Evolutionary conservation across 2,888 invertebrate genomes (phyloP).

Genomic region (Sericinus montela): DNA sequence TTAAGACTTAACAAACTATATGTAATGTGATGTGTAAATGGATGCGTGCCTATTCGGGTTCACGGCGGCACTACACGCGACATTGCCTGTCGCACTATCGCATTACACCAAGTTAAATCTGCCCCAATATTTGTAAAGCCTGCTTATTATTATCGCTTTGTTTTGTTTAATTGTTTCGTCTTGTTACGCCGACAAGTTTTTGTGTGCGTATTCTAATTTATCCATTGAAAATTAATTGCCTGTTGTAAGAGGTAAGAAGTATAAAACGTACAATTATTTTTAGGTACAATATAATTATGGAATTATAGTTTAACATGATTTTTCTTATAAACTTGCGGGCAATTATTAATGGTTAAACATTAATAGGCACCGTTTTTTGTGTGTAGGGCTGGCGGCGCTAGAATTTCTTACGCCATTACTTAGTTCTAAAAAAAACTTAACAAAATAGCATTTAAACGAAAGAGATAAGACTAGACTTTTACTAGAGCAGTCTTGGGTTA

Average conservation of each 20-base stretch:
- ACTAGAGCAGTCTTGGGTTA: no score
- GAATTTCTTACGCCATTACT: no score
- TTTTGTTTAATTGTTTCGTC: constrained; percentile 66
- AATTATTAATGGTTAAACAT: no score
- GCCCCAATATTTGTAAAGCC: constrained; percentile 72
- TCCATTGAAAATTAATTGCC: constrained; percentile 38
- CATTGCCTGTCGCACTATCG: constrained; percentile 68
- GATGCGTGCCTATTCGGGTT: constrained; percentile 37
- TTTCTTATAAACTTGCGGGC: no score
- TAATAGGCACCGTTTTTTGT: no score
- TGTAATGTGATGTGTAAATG: constrained; percentile 61
- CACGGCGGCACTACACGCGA: constrained; percentile 55
- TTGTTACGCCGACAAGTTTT: constrained; percentile 33
- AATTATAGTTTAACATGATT: background rate
- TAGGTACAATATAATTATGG: background rate
- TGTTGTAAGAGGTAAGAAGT: background rate
- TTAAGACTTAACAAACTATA: constrained; percentile 41
- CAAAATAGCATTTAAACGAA: no score
- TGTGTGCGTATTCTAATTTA: constrained; percentile 53
- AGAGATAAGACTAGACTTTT: no score
- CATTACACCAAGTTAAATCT: constrained; percentile 75
- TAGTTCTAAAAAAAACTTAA: no score
- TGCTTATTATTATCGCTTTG: constrained; percentile 63
- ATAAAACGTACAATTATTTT: background rate
- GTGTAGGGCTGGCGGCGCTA: no score